Base-by-base conservation (phyloP, 2,113 vertebrate species). In the Andinoacara biseriatus region DNA sequence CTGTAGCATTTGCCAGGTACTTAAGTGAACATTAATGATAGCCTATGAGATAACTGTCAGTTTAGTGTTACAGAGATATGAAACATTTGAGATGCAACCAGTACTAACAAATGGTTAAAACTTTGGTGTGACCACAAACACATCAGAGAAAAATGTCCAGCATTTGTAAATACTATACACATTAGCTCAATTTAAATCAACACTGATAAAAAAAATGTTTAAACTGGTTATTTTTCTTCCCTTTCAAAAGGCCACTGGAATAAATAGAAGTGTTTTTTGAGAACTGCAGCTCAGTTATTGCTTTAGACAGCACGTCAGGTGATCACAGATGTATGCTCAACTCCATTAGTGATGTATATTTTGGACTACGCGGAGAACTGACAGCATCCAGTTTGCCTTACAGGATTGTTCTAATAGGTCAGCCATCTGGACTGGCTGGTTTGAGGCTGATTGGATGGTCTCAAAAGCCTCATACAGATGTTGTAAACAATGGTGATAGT, bases 111-210 rank as follows among this genome's bases (percentile, higher is more conserved):
- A 86, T 67, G 79, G 79, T 35, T 76, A 10, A 52, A 81, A 87
- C 91, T 95, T 94, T 95, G 92, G 93, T 78, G 87, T 89, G 81
- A 90, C 86, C 58, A 89, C 77, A 86, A 88, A 91, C 57, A 91
- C 56, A 83, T 33, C 76, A 80, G 24, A 84, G 72, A 84, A 86
- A 91, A 94, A 95, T 93, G 93, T 93, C 94, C 94, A 94, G 94
- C 94, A 94, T 95, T 94, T 90, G 85, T 89, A 88, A 84, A 91
- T 77, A 92, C 65, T 76, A 90, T 63, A 90, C 82, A 88, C 58
- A 89, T 61, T 10, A 88, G 38, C 46, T 59, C 26, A 81, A 62
- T 33, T 82, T 58, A 80, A 84, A 72, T 80, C 69, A 80, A 89
- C 65, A 89, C 49, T 69, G 57, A 65, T 26, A 69, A 78, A 80